phyloP scores from a whole-genome alignment of 2,888 invertebrate species.

The Eurytoma adleriae region DNA sequence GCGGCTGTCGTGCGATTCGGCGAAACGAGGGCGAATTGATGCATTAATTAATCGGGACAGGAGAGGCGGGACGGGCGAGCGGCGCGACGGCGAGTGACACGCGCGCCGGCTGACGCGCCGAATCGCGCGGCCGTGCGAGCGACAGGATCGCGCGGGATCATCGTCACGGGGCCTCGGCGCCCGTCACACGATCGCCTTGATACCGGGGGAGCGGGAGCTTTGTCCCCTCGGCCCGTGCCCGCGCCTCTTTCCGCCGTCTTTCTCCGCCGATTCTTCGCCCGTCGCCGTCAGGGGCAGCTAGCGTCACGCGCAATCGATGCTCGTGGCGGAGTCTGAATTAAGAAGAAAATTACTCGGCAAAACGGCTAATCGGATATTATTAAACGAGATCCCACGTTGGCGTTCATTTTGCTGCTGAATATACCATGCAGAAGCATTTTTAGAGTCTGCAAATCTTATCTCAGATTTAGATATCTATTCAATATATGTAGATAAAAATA shows the following conservation, averaged over 20 bases:
- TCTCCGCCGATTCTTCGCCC: not conserved
- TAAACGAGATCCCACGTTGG: no score
- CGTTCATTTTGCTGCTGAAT: no score
- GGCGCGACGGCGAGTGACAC: not conserved
- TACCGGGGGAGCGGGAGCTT: not conserved
- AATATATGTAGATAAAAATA: no score
- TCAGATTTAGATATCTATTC: no score
- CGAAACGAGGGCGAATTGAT: constrained; percentile 58
- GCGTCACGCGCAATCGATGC: not conserved
- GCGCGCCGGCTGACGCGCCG: not conserved
- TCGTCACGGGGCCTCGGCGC: constrained; percentile 59
- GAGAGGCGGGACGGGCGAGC: constrained; percentile 1
- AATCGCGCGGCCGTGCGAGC: constrained; percentile 33
- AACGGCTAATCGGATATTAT: no score
- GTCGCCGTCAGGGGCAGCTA: not conserved
- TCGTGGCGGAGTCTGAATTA: not conserved
- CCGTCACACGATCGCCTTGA: constrained; percentile 30
- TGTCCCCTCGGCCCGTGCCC: not conserved
- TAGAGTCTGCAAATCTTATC: no score
- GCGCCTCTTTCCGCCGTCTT: not conserved
- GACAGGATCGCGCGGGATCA: constrained; percentile 59
- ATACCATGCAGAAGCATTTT: no score
- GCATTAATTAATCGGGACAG: constrained; percentile 65
- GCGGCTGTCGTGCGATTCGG: no score
- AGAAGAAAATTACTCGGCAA: no score